A percentile compares a stretch with the other conserved stretches of the same genome.
phyloP scores from a whole-genome alignment of 2,888 invertebrate species.

The Eristalis intricaria region DNA sequence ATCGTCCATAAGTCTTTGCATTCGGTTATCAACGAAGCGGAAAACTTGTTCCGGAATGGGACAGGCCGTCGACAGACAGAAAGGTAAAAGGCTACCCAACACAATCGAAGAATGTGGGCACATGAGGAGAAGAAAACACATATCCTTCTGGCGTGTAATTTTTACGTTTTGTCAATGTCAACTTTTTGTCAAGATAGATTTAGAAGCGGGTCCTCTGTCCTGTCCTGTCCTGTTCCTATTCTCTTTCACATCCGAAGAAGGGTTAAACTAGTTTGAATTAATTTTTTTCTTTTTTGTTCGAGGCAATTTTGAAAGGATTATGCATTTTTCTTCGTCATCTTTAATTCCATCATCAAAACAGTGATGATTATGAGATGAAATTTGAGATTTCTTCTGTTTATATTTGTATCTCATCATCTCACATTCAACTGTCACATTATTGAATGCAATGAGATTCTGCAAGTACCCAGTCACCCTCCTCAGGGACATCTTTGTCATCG shows the following conservation, averaged over 20 bases:
- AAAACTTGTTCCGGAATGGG: conserved; percentile 70
- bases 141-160: conserved; percentile 49
- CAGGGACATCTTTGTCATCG: background rate
- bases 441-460: conserved; percentile 15
- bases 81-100: conserved; percentile 20
- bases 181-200: conserved; percentile 61
- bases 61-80: conserved; percentile 7
- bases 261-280: conserved; percentile 56
- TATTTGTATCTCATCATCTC: conserved; percentile 8
- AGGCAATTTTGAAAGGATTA: conserved; percentile 46
- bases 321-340: conserved; percentile 37
- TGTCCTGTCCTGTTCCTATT: conserved; percentile 17
- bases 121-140: conserved; percentile 27
- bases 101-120: conserved; percentile 58
- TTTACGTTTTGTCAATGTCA: conserved; percentile 69
- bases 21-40: conserved; percentile 32
- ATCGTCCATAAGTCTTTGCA: conserved; percentile 38
- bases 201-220: conserved; percentile 65
- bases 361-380: conserved; percentile 44
- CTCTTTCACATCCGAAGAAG: conserved; percentile 19
- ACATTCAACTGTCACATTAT: conserved; percentile 2
- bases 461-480: background rate
- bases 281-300: background rate
- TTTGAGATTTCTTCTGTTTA: conserved; percentile 50
- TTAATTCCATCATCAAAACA: conserved; percentile 36